Evolutionary conservation across 2,113 vertebrate genomes (phyloP).

Genomic region (Aptenodytes patagonicus): DNA sequence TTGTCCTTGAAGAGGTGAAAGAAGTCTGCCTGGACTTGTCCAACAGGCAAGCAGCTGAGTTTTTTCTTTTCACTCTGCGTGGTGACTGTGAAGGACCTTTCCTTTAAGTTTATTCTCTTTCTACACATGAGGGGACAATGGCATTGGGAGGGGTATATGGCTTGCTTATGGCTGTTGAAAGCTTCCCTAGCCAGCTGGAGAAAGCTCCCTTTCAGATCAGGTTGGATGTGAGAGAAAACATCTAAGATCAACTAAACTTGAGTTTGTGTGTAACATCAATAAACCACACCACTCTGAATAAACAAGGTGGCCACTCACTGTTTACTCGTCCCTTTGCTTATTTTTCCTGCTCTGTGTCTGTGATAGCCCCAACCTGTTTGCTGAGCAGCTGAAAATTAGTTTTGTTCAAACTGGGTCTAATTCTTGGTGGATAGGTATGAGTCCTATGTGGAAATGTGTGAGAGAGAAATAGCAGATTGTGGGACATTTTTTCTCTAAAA

Average conservation of each 20-base stretch:
- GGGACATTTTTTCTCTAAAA: not conserved
- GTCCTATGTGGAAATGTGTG: not conserved
- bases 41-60: not conserved
- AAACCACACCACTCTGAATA: conserved; percentile 41
- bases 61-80: not conserved
- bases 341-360: conserved; percentile 17
- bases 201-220: not conserved
- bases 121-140: not conserved
- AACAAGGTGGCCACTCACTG: conserved; percentile 23
- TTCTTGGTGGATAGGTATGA: not conserved
- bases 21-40: not conserved
- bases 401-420: not conserved
- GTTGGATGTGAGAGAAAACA: conserved; percentile 3
- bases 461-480: not conserved
- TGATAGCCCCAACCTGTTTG: conserved; percentile 7
- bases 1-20: not conserved
- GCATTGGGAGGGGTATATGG: not conserved
- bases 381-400: not conserved
- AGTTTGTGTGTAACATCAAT: conserved; percentile 28
- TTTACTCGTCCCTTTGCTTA: conserved; percentile 36
- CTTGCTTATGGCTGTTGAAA: not conserved
- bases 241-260: conserved; percentile 13
- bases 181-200: not conserved
- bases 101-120: not conserved
- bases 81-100: not conserved